These are phyloP conservation scores for Caenorhabditis zanzibari DNA, from an alignment of 2,888 invertebrate genomes.

Conservation along the genomic window DNA sequence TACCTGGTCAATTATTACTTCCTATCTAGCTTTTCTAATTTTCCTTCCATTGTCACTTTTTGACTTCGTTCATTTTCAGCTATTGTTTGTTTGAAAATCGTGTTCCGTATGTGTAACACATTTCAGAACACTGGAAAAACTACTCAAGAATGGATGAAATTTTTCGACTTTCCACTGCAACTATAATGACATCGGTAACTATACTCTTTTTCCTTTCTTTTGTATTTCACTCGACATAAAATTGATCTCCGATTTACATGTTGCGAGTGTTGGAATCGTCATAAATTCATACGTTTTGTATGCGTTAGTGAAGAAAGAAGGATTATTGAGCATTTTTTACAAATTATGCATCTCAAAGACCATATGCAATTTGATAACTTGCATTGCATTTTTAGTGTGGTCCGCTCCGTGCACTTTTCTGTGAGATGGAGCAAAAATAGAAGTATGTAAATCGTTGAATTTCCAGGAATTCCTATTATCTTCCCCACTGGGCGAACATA, in stretches of 20 bases:
- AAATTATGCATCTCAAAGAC: conserved; percentile 59
- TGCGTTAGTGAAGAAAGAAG: conserved; percentile 25
- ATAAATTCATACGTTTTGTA: conserved; percentile 41
- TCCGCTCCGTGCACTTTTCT: conserved; percentile 49
- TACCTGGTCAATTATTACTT: background rate
- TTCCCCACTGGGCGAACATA: conserved; percentile 41
- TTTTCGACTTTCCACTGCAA: conserved; percentile 44
- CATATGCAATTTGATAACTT: conserved; percentile 56
- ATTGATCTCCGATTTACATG: conserved; percentile 20
- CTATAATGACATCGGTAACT: conserved; percentile 37
- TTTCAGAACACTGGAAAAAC: conserved; percentile 10
- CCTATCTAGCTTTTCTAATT: conserved; percentile 1
- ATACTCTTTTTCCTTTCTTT: background rate
- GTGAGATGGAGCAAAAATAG: conserved; percentile 11
- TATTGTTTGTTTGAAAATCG: background rate
- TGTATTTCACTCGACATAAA: background rate
- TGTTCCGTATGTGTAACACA: background rate
- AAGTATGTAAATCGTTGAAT: background rate
- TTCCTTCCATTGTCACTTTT: background rate
- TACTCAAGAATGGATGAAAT: conserved; percentile 44
- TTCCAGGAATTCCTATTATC: conserved; percentile 45
- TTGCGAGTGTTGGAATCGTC: conserved; percentile 32
- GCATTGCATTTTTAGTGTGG: conserved; percentile 46
- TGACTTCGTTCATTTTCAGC: conserved; percentile 10
- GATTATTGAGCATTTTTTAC: conserved; percentile 36